These are phyloP conservation scores for Drosophila tristis DNA, from an alignment of 1,140 invertebrate genomes.

Conservation along the genomic window DNA sequence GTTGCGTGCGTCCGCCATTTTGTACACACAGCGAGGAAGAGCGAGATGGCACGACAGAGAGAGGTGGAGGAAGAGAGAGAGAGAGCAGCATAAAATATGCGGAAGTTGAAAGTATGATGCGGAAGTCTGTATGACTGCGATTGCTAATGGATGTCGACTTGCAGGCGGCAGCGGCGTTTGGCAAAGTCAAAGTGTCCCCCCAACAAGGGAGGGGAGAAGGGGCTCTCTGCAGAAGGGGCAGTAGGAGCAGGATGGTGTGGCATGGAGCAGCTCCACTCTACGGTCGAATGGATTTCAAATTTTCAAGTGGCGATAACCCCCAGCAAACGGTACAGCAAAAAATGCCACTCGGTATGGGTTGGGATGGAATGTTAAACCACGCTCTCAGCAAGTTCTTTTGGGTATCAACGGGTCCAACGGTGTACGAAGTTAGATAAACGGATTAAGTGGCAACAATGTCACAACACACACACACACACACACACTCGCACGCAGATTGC, in stretches of 20 bases:
- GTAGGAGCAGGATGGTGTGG: neutral
- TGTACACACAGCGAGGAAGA: conserved; percentile 23
- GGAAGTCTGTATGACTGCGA: conserved; percentile 81
- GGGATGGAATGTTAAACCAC: conserved; percentile 60
- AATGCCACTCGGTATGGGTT: conserved; percentile 14
- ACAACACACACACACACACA: conserved; percentile 35
- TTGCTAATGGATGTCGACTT: conserved; percentile 77
- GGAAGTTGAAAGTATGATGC: conserved; percentile 81
- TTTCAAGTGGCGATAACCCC: conserved; percentile 49
- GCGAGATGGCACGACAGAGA: too few relatives aligned
- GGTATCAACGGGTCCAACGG: conserved; percentile 81
- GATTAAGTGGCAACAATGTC: conserved; percentile 83
- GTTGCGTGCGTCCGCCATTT: conserved; percentile 68
- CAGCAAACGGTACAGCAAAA: conserved; percentile 22
- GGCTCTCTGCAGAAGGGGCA: neutral
- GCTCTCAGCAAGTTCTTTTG: conserved; percentile 63
- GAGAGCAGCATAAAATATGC: conserved; percentile 67
- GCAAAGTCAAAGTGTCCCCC: too few relatives aligned
- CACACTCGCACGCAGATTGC: neutral
- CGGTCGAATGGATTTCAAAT: conserved; percentile 73
- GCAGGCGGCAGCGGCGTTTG: conserved; percentile 1
- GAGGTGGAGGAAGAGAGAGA: conserved; percentile 21
- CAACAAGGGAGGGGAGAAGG: neutral
- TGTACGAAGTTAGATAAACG: conserved; percentile 84
- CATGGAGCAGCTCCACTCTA: conserved; percentile 15